Conservation (phyloP, 2,113 vertebrate genomes). For the Scalopus aquaticus region DNA sequence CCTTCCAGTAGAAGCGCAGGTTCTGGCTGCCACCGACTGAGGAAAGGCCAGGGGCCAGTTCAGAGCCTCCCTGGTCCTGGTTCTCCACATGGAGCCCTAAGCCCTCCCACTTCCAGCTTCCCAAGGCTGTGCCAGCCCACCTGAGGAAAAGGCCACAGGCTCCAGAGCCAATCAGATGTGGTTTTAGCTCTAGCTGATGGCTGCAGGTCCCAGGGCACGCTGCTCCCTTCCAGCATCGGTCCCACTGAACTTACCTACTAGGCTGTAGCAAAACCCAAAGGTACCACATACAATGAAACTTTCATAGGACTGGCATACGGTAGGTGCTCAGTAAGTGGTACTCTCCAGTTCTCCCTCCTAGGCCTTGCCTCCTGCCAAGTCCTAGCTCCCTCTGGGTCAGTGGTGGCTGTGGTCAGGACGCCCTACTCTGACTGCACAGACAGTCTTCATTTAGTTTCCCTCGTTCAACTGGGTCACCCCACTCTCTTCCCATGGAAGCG, state of each 20-base stretch:
- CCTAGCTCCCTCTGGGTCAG: background rate
- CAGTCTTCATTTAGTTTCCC: background rate
- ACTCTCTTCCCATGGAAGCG: background rate
- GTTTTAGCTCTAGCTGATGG: background rate
- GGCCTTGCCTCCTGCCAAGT: background rate
- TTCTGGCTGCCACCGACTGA: conserved; percentile 92
- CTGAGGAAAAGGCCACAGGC: background rate
- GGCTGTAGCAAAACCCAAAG: background rate
- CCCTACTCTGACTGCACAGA: background rate
- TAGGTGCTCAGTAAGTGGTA: background rate
- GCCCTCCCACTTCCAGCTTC: background rate
- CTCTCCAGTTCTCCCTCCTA: background rate
- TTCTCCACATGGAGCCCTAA: background rate
- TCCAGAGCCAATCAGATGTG: background rate
- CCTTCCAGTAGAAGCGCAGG: conserved; percentile 91
- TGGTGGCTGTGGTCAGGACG: background rate
- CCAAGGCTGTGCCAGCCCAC: background rate
- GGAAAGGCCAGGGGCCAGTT: conserved; percentile 45
- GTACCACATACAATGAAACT: fast-evolving
- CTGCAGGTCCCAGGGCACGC: background rate
- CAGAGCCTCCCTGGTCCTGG: background rate
- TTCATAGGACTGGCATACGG: background rate
- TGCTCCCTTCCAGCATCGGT: background rate
- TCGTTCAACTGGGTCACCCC: background rate
- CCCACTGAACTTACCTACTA: background rate